Conservation (phyloP, 2,888 invertebrate genomes). For the Halocaridina rubra region DNA sequence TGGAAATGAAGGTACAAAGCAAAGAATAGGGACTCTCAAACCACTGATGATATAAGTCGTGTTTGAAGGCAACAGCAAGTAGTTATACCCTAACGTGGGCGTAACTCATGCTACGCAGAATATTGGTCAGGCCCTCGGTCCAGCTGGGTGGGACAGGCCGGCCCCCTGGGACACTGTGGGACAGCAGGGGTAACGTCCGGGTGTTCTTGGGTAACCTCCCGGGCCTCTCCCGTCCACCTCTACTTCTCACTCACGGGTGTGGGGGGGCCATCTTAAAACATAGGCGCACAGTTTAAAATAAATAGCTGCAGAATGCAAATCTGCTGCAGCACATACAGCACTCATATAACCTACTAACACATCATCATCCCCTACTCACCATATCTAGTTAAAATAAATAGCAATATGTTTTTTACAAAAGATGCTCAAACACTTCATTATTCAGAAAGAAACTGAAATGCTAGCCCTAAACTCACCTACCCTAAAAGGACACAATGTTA, state of each 20-base stretch:
- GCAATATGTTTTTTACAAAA: too few species aligned
- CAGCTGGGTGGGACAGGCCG: conserved; percentile 55
- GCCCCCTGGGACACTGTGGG: conserved; percentile 51
- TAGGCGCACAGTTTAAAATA: conserved; percentile 56
- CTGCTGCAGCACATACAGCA: not conserved
- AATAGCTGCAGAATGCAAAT: conserved; percentile 7
- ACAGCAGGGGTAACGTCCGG: conserved; percentile 46
- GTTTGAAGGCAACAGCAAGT: conserved; percentile 59
- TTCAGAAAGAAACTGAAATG: too few species aligned
- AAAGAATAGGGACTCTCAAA: conserved; percentile 49
- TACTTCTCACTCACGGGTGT: conserved; percentile 60
- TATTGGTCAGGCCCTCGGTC: conserved; percentile 56
- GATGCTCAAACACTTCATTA: too few species aligned
- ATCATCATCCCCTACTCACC: not conserved
- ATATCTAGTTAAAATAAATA: too few species aligned
- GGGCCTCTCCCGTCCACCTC: conserved; percentile 61
- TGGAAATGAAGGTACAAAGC: conserved; percentile 32
- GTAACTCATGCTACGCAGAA: conserved; percentile 60
- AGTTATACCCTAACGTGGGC: conserved; percentile 60
- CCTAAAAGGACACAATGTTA: too few species aligned
- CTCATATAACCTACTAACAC: not conserved
- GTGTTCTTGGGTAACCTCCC: conserved; percentile 50
- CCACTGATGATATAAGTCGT: conserved; percentile 49
- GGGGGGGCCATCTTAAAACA: conserved; percentile 61
- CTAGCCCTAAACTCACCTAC: too few species aligned